Evolutionary conservation across 2,888 invertebrate genomes (phyloP), one percentile per base, ranked within the genome.

Genomic region (Drosophila maculinotata): DNA sequence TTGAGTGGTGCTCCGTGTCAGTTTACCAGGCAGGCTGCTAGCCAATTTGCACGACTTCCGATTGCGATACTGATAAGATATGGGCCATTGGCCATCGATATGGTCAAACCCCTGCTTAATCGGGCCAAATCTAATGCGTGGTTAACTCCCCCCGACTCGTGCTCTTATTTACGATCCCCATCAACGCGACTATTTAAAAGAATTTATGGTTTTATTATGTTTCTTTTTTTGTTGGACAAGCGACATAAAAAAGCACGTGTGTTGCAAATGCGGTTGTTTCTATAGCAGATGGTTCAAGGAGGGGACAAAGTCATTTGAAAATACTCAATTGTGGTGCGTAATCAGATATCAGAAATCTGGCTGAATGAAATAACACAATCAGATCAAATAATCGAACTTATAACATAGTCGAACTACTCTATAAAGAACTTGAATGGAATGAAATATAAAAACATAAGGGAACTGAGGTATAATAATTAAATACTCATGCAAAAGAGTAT

Each of bases 141-240:
- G 49, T 52, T 63, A 70, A 80, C 69, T 63, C 78, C 57, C 23
- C 33, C 28, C 33, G 14, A 35, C 45, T 56, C 78, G 67, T 64
- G 81, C 64, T 51, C 45, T 76, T 76, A 81, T 81, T 87, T 84
- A 83, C 51, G 68, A 71, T 39, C 41, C 59, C 39, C 54, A 17
- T 9, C 33, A 33, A 14, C 9, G 28, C 45, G 51, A 58, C 59
- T 25, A 51, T 10, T n/a, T 20, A 10, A 30, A 42, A 58, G 20
- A 63, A 42, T 70, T 84, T 87, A 84, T 87, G 57, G 62, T 70
- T 84, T 84, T 87, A 84, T 80, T 48, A 44, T 25, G 39, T 15
- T 23, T 20, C 3, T 39, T 20, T 17, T 10, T 25, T 35, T 54
- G n/a, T n/a, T 14, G 7, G 38, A 47, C 51, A 17, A 17, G 20